Evolutionary conservation across 2,797 vertebrate species (phyloP), one percentile per base, ranked within the genome.

Genomic region (Spheniscus humboldti): DNA sequence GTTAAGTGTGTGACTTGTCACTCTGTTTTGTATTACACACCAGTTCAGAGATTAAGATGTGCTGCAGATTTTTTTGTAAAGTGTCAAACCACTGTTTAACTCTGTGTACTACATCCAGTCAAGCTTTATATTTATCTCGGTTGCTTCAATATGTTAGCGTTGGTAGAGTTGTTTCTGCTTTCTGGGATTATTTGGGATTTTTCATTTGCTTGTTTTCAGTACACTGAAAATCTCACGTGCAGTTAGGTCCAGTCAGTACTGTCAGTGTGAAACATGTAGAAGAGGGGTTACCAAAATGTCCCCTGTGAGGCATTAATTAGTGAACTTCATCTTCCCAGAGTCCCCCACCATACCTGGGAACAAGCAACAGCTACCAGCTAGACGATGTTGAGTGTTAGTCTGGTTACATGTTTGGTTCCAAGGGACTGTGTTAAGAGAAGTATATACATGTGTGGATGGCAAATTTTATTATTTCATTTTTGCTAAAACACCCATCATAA

Each of bases 391-490:
- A 60, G 13, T 20, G 4, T 83, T 85, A 52, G 4, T 47, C 33
- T 30, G 20, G 27, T 55, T 48, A 53, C 53, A 5, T 24, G 35
- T 43, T 67, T 86, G 7, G 5, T 86, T 91, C 50, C 2, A 1
- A 43, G 35, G 22, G 25, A 13, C 6, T 47, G 23, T 45, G 3
- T 41, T 55, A 53, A 53, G 19, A 85, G 62, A 67, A 84, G 23
- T 48, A 25, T 0, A 0, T 30, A 5, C 3, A 9, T 56, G 14
- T 17, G 7, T 39, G 27, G 11, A 67, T 45, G 13, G 10, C 25
- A 41, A 9, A 33, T 53, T n/a, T 66, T 50, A 64, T 57, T 13
- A 39, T 64, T 77, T 68, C 2, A 10, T 33, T 82, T 92, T 85
- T 48, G 14, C 35, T 50, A 43, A 60, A 93, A 28, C 9, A 37